A percentile compares a stretch with the other conserved stretches of the same genome.
These are phyloP conservation scores for Eonycteris spelaea DNA, from an alignment of 2,113 vertebrate genomes.

Conservation along the genomic window DNA sequence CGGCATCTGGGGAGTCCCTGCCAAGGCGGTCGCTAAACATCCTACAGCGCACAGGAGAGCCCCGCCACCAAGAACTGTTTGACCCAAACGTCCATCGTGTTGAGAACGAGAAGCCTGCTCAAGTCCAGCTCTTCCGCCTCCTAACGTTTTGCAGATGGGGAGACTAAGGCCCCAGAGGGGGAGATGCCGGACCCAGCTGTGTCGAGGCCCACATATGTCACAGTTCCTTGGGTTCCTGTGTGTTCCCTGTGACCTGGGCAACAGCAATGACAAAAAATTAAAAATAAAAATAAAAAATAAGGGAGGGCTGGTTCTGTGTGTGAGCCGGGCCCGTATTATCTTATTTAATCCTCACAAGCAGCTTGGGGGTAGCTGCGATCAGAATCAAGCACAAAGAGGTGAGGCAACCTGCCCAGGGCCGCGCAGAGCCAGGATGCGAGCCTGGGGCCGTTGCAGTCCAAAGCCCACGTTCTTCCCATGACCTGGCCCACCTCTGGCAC, in stretches of 20 bases:
- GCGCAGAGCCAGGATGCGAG: not conserved
- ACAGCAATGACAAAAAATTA: no score
- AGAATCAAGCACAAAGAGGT: not conserved
- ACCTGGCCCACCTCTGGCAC: not conserved
- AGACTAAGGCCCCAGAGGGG: not conserved
- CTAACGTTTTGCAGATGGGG: not conserved
- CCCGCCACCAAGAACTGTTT: accelerated
- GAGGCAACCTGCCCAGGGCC: not conserved
- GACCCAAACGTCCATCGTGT: not conserved
- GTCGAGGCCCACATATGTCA: accelerated
- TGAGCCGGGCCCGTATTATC: not conserved
- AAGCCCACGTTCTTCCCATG: not conserved
- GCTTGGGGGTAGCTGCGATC: not conserved
- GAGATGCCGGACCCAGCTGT: accelerated
- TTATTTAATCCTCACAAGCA: not conserved
- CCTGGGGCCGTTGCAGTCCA: not conserved
- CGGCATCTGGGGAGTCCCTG: not conserved
- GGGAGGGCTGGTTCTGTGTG: not conserved
- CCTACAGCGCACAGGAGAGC: accelerated
- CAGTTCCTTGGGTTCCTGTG: not conserved
- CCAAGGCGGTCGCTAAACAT: accelerated
- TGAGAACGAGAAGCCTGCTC: no score
- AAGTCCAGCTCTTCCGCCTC: no score
- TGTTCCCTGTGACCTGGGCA: not conserved
- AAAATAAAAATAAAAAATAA: not conserved